Percentiles rank a stretch among this genome's conserved stretches.
phyloP scores from a whole-genome alignment of 2,888 invertebrate genomes.

The Asteroscopus sphinx region DNA sequence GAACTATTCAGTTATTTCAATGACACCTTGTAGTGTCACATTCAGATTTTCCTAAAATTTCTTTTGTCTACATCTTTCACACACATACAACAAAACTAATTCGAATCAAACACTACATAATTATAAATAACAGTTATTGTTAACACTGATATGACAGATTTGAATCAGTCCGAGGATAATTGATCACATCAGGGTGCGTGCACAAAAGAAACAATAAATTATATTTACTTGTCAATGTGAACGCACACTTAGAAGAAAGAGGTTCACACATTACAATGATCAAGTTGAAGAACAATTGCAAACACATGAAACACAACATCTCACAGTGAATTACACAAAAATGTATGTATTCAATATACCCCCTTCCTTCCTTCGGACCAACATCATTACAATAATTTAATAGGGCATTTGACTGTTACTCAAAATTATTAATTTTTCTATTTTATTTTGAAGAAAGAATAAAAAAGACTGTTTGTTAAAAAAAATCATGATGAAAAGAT shows the following conservation, averaged over 20 bases:
- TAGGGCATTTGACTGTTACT: no score
- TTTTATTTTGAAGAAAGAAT: no score
- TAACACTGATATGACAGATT: slow-evolving; percentile 55
- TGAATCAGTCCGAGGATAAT: slow-evolving; percentile 31
- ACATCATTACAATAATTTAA: slow-evolving; percentile 30
- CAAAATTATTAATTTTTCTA: no score
- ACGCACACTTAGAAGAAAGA: slow-evolving; percentile 24
- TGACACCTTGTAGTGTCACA: slow-evolving; percentile 8
- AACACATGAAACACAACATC: no score
- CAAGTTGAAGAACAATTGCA: slow-evolving; percentile 1
- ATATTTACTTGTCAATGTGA: slow-evolving; percentile 7
- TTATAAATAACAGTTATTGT: slow-evolving; percentile 51
- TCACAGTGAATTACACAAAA: slow-evolving; percentile 5
- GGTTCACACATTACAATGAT: slow-evolving; percentile 8
- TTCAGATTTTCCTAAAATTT: neutral
- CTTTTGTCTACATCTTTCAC: slow-evolving; percentile 14
- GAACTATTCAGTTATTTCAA: no score
- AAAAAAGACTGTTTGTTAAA: no score
- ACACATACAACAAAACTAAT: slow-evolving; percentile 30
- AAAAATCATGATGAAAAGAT: no score
- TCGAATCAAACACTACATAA: slow-evolving; percentile 30
- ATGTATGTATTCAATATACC: slow-evolving; percentile 2
- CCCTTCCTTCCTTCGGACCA: slow-evolving; percentile 19
- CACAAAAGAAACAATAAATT: slow-evolving; percentile 2
- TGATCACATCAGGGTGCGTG: slow-evolving; percentile 24